These are phyloP conservation scores for Drosophila ficusphila DNA, from an alignment of 1,140 invertebrate species.

Conservation along the genomic window DNA sequence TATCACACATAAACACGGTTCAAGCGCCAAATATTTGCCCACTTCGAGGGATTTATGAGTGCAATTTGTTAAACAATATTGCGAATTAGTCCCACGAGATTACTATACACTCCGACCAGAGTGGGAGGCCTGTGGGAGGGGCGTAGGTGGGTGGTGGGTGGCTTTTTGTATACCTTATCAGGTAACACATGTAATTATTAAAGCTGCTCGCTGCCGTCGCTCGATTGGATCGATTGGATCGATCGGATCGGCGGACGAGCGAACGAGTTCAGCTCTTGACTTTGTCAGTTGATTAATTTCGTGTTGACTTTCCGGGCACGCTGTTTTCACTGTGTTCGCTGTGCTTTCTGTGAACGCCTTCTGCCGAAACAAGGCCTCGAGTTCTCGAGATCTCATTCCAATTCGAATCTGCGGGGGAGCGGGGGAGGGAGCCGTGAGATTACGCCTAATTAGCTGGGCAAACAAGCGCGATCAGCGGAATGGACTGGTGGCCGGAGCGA, in stretches of 20 bases:
- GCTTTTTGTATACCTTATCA: conserved; percentile 37
- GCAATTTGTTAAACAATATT: conserved; percentile 65
- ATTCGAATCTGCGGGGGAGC: conserved; percentile 2
- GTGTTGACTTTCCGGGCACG: background rate
- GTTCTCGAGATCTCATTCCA: too few species aligned
- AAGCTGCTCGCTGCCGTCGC: conserved; percentile 7
- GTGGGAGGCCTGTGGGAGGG: background rate
- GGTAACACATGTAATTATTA: conserved; percentile 57
- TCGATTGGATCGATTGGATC: conserved; percentile 20
- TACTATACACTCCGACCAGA: background rate
- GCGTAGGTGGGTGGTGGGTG: background rate
- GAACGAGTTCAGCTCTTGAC: conserved; percentile 41
- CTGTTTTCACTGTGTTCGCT: too few species aligned
- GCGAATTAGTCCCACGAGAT: conserved; percentile 43
- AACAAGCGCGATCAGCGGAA: conserved; percentile 41
- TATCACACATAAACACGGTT: conserved; percentile 38
- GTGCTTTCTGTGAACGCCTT: background rate
- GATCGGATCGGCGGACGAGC: conserved; percentile 47
- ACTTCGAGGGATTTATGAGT: conserved; percentile 56
- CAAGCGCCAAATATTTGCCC: conserved; percentile 46
- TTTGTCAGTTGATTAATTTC: conserved; percentile 39
- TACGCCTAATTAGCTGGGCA: conserved; percentile 50
- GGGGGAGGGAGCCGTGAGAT: background rate
- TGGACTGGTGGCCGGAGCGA: conserved; percentile 34
- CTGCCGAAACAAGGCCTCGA: conserved; percentile 32